Evolutionary conservation across 2,797 vertebrate genomes (phyloP).

Genomic region (Microctenopoma lineatum): DNA sequence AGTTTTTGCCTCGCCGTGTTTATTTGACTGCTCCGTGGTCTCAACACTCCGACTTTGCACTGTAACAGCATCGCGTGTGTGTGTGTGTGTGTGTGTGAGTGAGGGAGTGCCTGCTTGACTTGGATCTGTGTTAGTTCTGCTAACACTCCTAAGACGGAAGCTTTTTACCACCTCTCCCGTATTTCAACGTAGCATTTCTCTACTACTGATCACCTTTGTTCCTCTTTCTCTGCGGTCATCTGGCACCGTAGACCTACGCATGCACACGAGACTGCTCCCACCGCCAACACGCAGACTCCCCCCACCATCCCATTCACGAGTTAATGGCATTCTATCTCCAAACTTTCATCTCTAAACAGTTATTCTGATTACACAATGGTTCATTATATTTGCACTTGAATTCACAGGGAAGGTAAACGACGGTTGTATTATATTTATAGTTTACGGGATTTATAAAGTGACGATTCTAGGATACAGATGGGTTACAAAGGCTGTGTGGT

Average conservation of each 20-base stretch:
- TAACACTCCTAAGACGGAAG: conserved; percentile 12
- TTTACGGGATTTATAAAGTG: too few species aligned
- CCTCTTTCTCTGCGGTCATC: conserved; percentile 18
- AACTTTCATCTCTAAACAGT: too few species aligned
- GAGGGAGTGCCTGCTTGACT: conserved; percentile 1
- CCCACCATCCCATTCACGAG: conserved; percentile 29
- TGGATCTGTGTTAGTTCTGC: conserved; percentile 1
- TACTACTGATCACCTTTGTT: conserved; percentile 7
- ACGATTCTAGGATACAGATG: too few species aligned
- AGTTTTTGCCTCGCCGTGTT: conserved; percentile 16
- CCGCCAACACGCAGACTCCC: conserved; percentile 28
- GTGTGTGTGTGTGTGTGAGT: neutral
- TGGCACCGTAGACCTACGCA: neutral
- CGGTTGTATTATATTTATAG: too few species aligned
- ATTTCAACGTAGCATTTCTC: neutral
- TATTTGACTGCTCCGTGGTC: conserved; percentile 28
- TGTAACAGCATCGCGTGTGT: neutral
- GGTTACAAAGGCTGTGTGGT: too few species aligned
- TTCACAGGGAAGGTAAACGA: too few species aligned
- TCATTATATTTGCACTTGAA: too few species aligned
- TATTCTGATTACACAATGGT: too few species aligned
- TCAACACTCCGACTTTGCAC: conserved; percentile 22
- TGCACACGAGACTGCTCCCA: conserved; percentile 19
- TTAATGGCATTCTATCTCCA: too few species aligned
- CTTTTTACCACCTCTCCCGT: neutral